phyloP scores from a whole-genome alignment of 2,888 invertebrate species.

The Ophion obscuratus region DNA sequence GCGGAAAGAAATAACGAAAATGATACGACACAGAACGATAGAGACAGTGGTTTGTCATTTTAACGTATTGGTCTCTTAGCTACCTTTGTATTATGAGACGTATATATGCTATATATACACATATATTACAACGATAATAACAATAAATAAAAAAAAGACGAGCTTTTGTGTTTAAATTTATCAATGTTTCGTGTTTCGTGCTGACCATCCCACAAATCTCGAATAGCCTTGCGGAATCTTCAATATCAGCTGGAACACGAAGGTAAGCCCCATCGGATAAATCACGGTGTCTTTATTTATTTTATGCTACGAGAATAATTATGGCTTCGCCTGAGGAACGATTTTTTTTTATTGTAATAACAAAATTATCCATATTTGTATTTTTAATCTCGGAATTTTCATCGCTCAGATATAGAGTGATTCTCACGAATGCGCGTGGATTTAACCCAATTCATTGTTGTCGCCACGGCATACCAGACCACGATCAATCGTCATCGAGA shows the following conservation, averaged over 20 bases:
- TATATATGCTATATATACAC: slow-evolving; percentile 48
- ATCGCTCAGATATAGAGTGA: background rate
- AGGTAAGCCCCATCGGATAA: slow-evolving; percentile 24
- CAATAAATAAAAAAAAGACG: slow-evolving; percentile 75
- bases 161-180: slow-evolving; percentile 31
- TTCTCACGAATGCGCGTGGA: slow-evolving; percentile 6
- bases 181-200: no score
- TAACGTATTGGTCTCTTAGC: slow-evolving; percentile 67
- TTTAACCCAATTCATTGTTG: slow-evolving; percentile 43
- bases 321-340: background rate
- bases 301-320: background rate
- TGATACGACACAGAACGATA: slow-evolving; percentile 28
- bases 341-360: background rate
- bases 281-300: background rate
- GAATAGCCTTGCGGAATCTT: slow-evolving; percentile 14
- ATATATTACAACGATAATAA: slow-evolving; percentile 73
- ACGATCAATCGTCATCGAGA: slow-evolving; percentile 39
- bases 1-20: background rate
- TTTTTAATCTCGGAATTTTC: background rate
- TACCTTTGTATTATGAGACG: slow-evolving; percentile 70
- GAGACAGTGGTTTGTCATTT: slow-evolving; percentile 62
- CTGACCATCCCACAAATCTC: slow-evolving; percentile 16
- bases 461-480: slow-evolving; percentile 14
- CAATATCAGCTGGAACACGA: background rate
- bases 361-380: slow-evolving; percentile 1